Base-by-base conservation (phyloP, 2,888 invertebrate genomes). In the Incurvaria masculella region DNA sequence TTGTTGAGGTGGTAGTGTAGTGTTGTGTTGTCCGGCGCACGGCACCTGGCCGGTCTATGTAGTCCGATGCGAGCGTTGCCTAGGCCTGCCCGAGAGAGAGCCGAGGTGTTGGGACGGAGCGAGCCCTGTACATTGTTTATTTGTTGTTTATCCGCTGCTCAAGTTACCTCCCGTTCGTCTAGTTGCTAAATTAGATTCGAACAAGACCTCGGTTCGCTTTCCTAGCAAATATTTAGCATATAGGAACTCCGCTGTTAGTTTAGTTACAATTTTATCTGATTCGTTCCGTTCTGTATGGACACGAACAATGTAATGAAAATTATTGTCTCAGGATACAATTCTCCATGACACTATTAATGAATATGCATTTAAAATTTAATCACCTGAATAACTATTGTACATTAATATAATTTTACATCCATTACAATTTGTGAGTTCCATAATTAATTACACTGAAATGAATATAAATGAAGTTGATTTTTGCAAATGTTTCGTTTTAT, bases 391-490 rank as follows among this genome's bases (percentile, higher is more conserved):
- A 68, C 67, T 72, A 69, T 69, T 69, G 65, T 74, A 72, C 72
- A 68, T 33, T 33, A 33, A 33, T 69, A 69, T 74, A 72, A 33
- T 69, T 71, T 73, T 72, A 70, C 71, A 69, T 68, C 66, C n/a
- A 73, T 72, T 71, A 73, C 69, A 75, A 75, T 68, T 46, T 72
- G 68, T 73, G 72, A 75, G 73, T 74, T 75, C 73, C 72, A 69
- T 68, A 63, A 65, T 61, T 69, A 71, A 67, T 66, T 65, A 63
- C 65, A 63, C 70, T 71, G 68, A 65, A 69, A 71, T 70, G 73
- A 48, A 39, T 44, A 48, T 43, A 74, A 76, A 69, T 74, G 64
- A 73, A 75, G 75, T 76, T 76, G 76, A 74, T 78, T 76, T 76
- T 73, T 67, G 59, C 33, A 33, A 38, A 59, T 52, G 49, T 45